Percentiles rank a stretch among this genome's conserved stretches.
phyloP scores from a whole-genome alignment of 2,888 invertebrate species.

The Bellardia pandia region DNA sequence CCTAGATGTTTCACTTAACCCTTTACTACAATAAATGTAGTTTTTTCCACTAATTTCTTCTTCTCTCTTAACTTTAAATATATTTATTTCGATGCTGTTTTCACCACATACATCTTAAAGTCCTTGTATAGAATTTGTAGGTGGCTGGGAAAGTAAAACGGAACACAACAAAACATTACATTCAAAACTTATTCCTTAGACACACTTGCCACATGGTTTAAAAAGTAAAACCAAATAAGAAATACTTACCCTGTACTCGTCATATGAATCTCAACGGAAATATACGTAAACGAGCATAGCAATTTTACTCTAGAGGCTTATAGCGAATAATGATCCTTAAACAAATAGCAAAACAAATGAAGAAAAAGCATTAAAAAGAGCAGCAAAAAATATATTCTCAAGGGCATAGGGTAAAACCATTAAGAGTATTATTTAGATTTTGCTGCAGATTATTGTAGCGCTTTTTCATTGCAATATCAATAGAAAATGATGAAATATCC shows the following conservation, averaged over 20 bases:
- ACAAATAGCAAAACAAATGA: background rate
- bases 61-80: constrained; percentile 10
- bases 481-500: constrained; percentile 10
- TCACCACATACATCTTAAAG: constrained; percentile 60
- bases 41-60: background rate
- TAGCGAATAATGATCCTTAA: constrained; percentile 28
- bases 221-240: constrained; percentile 2
- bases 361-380: constrained; percentile 5
- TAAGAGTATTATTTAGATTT: too few relatives aligned
- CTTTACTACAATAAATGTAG: background rate
- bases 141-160: constrained; percentile 5
- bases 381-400: background rate
- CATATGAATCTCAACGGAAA: constrained; percentile 37
- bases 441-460: too few relatives aligned
- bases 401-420: too few relatives aligned
- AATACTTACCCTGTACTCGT: constrained; percentile 11
- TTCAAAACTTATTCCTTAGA: background rate
- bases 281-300: constrained; percentile 59
- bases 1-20: background rate
- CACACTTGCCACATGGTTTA: background rate
- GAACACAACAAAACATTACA: constrained; percentile 21
- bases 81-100: constrained; percentile 23
- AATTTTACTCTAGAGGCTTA: constrained; percentile 62
- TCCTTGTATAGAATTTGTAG: constrained; percentile 43
- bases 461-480: background rate